Evolutionary conservation across 2,888 invertebrate genomes (phyloP).

Genomic region (Tenodera sinensis): DNA sequence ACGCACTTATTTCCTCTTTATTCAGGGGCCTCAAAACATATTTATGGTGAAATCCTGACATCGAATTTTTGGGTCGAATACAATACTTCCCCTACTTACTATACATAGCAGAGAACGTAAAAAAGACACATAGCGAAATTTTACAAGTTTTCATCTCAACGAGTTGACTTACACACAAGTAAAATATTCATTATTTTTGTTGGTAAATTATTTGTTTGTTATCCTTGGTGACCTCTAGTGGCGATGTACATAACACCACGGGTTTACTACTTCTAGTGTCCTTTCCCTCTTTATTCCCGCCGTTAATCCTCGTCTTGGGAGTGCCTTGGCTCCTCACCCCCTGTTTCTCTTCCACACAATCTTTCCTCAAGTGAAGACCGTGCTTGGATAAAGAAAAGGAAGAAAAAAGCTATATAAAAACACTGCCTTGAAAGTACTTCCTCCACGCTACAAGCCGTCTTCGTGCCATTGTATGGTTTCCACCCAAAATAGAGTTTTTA

Average conservation of each 20-base stretch:
- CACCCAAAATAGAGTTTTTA: constrained; percentile 12
- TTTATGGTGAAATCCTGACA: too few relatives aligned
- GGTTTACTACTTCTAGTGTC: neutral
- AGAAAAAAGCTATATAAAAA: neutral
- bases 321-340: neutral
- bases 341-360: neutral
- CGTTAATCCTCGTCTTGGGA: neutral
- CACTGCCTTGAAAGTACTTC: neutral
- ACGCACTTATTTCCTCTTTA: too few relatives aligned
- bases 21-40: too few relatives aligned
- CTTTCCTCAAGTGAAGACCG: neutral
- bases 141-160: too few relatives aligned
- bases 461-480: neutral
- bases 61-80: too few relatives aligned
- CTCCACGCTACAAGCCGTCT: neutral
- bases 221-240: too few relatives aligned
- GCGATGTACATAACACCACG: neutral
- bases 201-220: too few relatives aligned
- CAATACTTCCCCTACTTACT: too few relatives aligned
- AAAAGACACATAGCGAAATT: too few relatives aligned
- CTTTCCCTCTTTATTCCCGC: neutral
- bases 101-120: too few relatives aligned
- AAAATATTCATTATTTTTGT: too few relatives aligned
- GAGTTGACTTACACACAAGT: too few relatives aligned
- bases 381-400: neutral